A percentile compares a stretch with the other conserved stretches of the same genome.
phyloP scores from a whole-genome alignment of 2,888 invertebrate species.

The Cerastis leucographa region DNA sequence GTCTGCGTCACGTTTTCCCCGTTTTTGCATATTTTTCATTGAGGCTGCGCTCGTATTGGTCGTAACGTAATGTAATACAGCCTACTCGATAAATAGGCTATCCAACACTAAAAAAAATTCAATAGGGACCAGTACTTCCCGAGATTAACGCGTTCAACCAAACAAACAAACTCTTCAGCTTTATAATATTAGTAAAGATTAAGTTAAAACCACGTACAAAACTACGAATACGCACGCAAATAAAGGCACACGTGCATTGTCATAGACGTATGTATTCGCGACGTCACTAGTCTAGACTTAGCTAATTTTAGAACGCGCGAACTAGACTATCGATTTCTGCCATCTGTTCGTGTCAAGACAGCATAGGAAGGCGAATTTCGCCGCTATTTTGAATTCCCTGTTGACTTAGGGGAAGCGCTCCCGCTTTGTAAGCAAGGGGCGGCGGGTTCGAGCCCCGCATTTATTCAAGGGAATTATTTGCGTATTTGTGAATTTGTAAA shows the following conservation, averaged over 20 bases:
- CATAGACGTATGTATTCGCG: background rate
- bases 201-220: background rate
- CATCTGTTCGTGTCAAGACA: conserved; percentile 12
- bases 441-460: conserved; percentile 54
- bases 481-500: conserved; percentile 19
- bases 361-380: conserved; percentile 11
- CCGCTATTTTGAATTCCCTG: conserved; percentile 8
- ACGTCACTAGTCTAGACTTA: background rate
- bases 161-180: too few species aligned
- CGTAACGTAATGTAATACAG: too few species aligned
- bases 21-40: too few species aligned
- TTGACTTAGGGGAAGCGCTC: conserved; percentile 38
- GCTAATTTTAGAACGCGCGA: conserved; percentile 4
- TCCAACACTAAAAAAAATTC: too few species aligned
- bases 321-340: background rate
- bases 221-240: background rate
- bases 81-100: too few species aligned
- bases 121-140: too few species aligned
- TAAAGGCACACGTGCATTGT: background rate
- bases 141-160: too few species aligned
- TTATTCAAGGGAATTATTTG: conserved; percentile 3
- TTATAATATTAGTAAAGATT: background rate
- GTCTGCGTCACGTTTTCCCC: too few species aligned
- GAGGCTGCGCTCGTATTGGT: too few species aligned
- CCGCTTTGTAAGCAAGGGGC: conserved; percentile 8